Conservation (phyloP, 1,140 invertebrate species). For the Aphidius ervi region DNA sequence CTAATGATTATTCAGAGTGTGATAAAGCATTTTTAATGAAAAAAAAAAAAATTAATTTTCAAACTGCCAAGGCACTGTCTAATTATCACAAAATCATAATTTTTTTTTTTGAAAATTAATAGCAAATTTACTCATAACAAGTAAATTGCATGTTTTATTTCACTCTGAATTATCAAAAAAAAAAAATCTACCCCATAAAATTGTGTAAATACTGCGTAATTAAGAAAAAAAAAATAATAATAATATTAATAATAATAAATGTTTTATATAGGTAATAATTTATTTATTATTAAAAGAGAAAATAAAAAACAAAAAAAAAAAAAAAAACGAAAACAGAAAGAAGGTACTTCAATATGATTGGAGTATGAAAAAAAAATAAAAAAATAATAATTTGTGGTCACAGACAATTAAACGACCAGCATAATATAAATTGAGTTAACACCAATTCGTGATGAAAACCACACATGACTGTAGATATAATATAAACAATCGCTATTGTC, state of each 20-base stretch:
- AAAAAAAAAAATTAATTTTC: no score
- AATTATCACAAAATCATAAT: no score
- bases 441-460: no score
- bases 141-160: constrained; percentile 22
- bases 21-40: no score
- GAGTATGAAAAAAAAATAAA: constrained; percentile 11
- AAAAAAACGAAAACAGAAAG: neutral
- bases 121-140: no score
- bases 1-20: constrained; percentile 9
- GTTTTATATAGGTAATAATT: constrained; percentile 49
- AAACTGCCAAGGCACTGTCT: no score
- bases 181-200: constrained; percentile 1
- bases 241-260: constrained; percentile 23
- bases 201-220: constrained; percentile 43
- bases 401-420: constrained; percentile 18
- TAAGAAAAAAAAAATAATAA: constrained; percentile 23
- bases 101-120: no score
- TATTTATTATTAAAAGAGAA: constrained; percentile 45
- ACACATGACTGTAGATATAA: constrained; percentile 48
- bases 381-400: constrained; percentile 13
- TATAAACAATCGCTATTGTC: constrained; percentile 48
- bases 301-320: constrained; percentile 25
- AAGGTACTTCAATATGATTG: neutral
- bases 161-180: constrained; percentile 19
- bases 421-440: no score